Percentiles rank a stretch among this genome's conserved stretches.
Evolutionary conservation across 1,140 invertebrate genomes (phyloP).

Genomic region (Zophobas atratus): DNA sequence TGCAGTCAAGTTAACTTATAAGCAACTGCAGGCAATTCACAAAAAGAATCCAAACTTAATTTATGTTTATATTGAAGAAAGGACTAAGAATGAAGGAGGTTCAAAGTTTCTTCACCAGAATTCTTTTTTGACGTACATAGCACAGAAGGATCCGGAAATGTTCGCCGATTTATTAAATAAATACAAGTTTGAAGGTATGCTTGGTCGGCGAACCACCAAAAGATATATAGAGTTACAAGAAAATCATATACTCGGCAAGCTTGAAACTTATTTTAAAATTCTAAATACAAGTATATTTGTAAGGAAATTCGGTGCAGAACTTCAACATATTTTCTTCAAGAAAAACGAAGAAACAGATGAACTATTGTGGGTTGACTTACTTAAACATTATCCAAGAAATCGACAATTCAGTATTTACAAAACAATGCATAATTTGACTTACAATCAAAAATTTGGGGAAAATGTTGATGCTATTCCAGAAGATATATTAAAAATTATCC

Average conservation of each 20-base stretch:
- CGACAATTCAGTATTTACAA: conserved; percentile 11
- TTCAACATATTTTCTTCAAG: conserved; percentile 4
- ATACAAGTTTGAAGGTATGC: conserved; percentile 10
- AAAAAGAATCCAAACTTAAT: conserved; percentile 23
- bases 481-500: conserved; percentile 5
- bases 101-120: neutral
- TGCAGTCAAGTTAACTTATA: conserved; percentile 12
- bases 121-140: conserved; percentile 18
- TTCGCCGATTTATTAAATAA: conserved; percentile 23
- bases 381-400: conserved; percentile 37
- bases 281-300: neutral
- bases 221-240: conserved; percentile 7
- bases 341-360: neutral
- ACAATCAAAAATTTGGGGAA: conserved; percentile 23
- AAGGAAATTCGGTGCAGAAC: conserved; percentile 15
- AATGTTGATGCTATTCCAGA: neutral
- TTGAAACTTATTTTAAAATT: neutral
- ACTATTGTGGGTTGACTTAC: neutral
- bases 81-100: neutral
- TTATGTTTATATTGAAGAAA: conserved; percentile 14
- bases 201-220: conserved; percentile 28
- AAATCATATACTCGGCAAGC: neutral
- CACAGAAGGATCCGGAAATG: conserved; percentile 25
- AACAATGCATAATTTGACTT: conserved; percentile 5
- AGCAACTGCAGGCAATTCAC: conserved; percentile 13